Conservation (phyloP, 2,113 vertebrate genomes). For the Dryoscopus gambensis region DNA sequence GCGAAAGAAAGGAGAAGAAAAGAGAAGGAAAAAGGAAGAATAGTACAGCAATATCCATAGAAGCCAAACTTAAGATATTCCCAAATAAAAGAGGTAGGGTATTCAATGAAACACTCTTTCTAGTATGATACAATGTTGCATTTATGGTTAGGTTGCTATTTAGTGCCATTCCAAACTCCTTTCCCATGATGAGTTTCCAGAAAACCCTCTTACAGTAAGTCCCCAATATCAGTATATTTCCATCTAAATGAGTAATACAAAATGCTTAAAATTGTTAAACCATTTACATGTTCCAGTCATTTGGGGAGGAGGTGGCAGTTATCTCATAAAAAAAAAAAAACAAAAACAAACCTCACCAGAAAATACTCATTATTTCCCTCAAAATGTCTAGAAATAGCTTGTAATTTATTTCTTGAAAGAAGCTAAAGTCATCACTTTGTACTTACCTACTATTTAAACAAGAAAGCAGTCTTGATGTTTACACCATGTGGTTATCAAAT, state of each 20-base stretch:
- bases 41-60: background rate
- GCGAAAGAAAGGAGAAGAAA: background rate
- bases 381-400: background rate
- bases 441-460: background rate
- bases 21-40: background rate
- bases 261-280: background rate
- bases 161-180: background rate
- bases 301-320: background rate
- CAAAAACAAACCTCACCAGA: fast-evolving
- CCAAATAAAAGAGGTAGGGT: background rate
- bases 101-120: background rate
- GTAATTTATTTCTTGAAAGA: background rate
- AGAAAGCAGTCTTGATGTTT: background rate
- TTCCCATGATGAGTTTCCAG: background rate
- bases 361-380: background rate
- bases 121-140: background rate
- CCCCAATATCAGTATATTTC: background rate
- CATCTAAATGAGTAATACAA: background rate
- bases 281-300: background rate
- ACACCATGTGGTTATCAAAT: background rate
- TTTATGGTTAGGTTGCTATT: background rate
- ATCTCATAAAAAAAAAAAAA: background rate
- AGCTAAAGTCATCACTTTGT: background rate
- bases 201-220: background rate
- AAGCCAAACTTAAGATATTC: background rate